Evolutionary conservation across 2,888 invertebrate species (phyloP), one percentile per base, ranked within the genome.

Genomic region (Mactromeris polynyma): DNA sequence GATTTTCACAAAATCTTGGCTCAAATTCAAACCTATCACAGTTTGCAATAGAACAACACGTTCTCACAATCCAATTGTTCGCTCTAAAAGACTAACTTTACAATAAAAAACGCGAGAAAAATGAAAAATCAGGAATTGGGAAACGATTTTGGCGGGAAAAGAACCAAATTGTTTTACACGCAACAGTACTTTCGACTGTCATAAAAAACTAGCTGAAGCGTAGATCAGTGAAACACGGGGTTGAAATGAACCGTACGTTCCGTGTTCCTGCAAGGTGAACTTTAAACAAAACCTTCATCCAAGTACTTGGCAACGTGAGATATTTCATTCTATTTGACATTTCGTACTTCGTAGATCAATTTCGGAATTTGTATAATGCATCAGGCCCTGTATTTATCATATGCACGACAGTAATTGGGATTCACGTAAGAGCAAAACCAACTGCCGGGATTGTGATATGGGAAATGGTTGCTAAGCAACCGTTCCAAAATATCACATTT

Each of bases 1-100:
- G 46, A 81, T 58, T 38, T 81, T 81, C 81, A 54, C 81, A 54
- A 81, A 54, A 81, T 54, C 36, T 81, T 81, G 81, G 81, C 81
- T 81, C 36, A 0, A 14, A 54, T 81, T 81, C 81, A 81, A 81
- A 81, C 54, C 36, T 51, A 58, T 21, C 33, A 54, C 36, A 54
- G 54, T 54, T 81, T 9, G 31, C 54, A 36, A 54, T 54, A 54
- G 33, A 54, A 54, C 54, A n/a, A 64, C 9, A n/a, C n/a, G 58
- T 64, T 64, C 26, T 9, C 26, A 64, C 9, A n/a, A 26, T 64
- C n/a, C 58, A 64, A 26, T n/a, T 64, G 58, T 64, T 64, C 58
- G 58, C 58, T 64, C 58, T 64, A n/a, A 64, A 58, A 64, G 26
- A 26, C 58, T 46, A 64, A 64, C 26, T 19, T n/a, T 26, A 26